phyloP scores from a whole-genome alignment of 1,140 invertebrate genomes.

The Hydropsyche tenuis region DNA sequence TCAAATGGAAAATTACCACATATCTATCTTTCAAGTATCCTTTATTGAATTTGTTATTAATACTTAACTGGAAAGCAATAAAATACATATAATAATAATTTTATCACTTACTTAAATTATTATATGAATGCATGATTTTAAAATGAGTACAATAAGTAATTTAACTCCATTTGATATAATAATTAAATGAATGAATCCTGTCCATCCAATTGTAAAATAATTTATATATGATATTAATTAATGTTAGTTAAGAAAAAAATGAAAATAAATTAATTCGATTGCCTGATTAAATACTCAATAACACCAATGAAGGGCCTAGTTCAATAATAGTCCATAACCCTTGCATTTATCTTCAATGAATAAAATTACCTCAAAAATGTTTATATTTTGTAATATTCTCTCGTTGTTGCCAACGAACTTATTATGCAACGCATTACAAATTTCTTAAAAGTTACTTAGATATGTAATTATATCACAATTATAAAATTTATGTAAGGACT shows the following conservation, averaged over 20 bases:
- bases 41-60: background rate
- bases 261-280: constrained; percentile 12
- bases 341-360: constrained; percentile 18
- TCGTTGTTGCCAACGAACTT: background rate
- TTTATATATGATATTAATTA: constrained; percentile 22
- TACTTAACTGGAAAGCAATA: too few species aligned
- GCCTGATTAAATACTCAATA: constrained; percentile 48
- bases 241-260: constrained; percentile 19
- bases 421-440: background rate
- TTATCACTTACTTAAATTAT: background rate
- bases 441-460: too few species aligned
- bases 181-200: constrained; percentile 42
- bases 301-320: constrained; percentile 47
- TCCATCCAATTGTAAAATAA: constrained; percentile 48
- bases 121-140: constrained; percentile 1
- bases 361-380: constrained; percentile 39
- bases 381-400: constrained; percentile 25
- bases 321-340: constrained; percentile 37
- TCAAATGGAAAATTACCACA: background rate
- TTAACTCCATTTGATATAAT: constrained; percentile 14
- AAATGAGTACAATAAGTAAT: constrained; percentile 38
- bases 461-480: too few species aligned
- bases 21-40: background rate
- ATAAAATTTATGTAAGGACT: too few species aligned
- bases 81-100: too few species aligned